These are phyloP conservation scores for Sylvilagus bachmani DNA, from an alignment of 2,113 vertebrate genomes.

Conservation along the genomic window DNA sequence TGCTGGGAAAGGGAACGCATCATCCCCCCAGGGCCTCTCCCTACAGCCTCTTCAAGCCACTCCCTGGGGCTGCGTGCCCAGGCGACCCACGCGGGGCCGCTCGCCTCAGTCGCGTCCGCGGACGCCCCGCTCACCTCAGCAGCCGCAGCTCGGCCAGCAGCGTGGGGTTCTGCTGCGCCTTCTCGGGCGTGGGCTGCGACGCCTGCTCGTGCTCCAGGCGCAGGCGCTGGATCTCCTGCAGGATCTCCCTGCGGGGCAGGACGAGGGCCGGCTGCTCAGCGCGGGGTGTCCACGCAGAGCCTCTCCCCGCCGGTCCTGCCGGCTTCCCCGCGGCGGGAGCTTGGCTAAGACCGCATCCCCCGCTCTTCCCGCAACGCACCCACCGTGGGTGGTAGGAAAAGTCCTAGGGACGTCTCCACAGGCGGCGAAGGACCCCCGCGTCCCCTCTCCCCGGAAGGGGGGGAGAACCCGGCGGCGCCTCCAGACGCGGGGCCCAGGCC, in stretches of 20 bases:
- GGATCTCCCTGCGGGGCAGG: slow-evolving; percentile 91
- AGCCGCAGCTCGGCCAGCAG: slow-evolving; percentile 95
- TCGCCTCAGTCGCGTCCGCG: too few relatives aligned
- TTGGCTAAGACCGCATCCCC: too few relatives aligned
- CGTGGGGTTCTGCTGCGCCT: slow-evolving; percentile 97
- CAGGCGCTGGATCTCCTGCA: slow-evolving; percentile 97
- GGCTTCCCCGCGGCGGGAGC: background rate
- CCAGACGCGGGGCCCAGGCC: background rate
- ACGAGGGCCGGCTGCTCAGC: too few relatives aligned
- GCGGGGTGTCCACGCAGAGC: too few relatives aligned
- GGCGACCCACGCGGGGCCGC: too few relatives aligned
- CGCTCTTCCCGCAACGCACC: too few relatives aligned
- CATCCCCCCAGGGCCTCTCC: background rate
- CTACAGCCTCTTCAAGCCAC: background rate
- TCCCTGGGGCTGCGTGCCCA: too few relatives aligned
- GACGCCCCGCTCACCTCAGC: slow-evolving; percentile 88
- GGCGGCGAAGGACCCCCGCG: background rate
- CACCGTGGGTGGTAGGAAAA: background rate
- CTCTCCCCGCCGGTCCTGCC: too few relatives aligned
- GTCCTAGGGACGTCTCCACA: background rate
- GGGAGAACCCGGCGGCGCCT: background rate
- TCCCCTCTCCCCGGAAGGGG: background rate
- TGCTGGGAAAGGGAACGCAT: background rate
- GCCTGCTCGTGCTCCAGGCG: slow-evolving; percentile 97
- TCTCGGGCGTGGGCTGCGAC: slow-evolving; percentile 96